Evolutionary conservation across 2,888 invertebrate genomes (phyloP), one percentile per base, ranked within the genome.

Genomic region (Eucriotettix oculatus): DNA sequence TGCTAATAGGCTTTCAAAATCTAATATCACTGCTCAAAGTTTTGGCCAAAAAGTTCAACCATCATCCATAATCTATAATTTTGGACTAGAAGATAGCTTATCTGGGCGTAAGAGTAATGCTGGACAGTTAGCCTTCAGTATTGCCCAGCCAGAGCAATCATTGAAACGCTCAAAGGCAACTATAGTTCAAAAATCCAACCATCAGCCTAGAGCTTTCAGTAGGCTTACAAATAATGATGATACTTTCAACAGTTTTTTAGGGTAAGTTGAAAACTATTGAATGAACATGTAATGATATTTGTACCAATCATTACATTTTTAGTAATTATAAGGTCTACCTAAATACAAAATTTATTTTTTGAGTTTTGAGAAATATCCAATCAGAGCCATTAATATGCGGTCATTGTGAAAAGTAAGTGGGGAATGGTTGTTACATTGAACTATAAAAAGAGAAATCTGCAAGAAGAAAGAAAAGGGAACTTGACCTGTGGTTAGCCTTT

Each of bases 1-100:
- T n/a, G 7, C 56, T 7, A 57, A 48, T 40, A 52, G 58, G 57
- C n/a, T 58, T 0, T 57, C 57, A 54, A 59, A 54, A 52, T 53
- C 44, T 41, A 56, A 58, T n/a, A 57, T 56, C 7, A 48, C 57
- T 10, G 42, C 62, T 17, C 60, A 62, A 44, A 60, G 58, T 44
- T 62, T 63, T 57, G 61, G 62, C 0, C 58, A 54, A 10, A 54
- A 54, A 42, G 56, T 60, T 42, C 58, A 58, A 29, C 58, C 60
- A 2, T 57, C 60, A 40, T 16, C 60, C 9, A 10, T 57, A 12
- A 9, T 57, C 10, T 60, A 43, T 17, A 60, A 42, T 11, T 57
- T 57, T 42, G 55, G 55, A 48, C 9, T 48, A n/a, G 48, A 48
- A 14, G 48, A 48, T 48, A 48, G 48, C n/a, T 48, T 48, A n/a